These are phyloP conservation scores for Mycteria americana DNA, from an alignment of 2,797 vertebrate species.

Conservation along the genomic window DNA sequence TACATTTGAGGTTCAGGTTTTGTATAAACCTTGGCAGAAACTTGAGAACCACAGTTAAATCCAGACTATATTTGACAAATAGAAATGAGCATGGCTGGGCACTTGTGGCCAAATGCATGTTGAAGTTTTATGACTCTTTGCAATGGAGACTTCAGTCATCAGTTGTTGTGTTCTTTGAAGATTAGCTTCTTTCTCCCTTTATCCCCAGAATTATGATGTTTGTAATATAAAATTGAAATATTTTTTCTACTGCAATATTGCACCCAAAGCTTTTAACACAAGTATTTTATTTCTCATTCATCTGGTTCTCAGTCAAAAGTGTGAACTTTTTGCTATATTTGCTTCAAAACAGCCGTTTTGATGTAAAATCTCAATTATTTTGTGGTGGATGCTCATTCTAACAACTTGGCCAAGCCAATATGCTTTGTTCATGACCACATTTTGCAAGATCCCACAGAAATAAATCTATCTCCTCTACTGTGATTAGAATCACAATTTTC, in stretches of 20 bases:
- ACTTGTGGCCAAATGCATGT: background rate
- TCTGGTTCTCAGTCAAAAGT: background rate
- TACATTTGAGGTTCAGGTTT: conserved; percentile 73
- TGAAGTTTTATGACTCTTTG: background rate
- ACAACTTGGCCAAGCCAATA: background rate
- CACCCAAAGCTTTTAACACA: background rate
- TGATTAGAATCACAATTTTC: background rate
- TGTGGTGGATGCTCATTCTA: background rate
- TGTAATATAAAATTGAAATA: background rate
- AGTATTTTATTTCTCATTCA: background rate
- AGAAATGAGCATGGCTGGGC: background rate
- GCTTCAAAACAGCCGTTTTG: background rate
- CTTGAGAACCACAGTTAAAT: conserved; percentile 53
- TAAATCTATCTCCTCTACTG: background rate
- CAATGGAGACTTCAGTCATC: background rate
- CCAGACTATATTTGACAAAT: background rate
- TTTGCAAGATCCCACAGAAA: background rate
- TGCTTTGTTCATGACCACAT: background rate
- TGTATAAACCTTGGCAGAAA: conserved; percentile 73
- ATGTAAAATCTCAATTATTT: background rate
- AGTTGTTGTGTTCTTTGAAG: background rate
- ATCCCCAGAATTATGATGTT: background rate
- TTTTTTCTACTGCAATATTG: background rate
- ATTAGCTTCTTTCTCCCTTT: background rate
- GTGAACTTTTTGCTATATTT: background rate